These are phyloP conservation scores for Cydia fagiglandana DNA, from an alignment of 1,140 invertebrate genomes.

Conservation along the genomic window DNA sequence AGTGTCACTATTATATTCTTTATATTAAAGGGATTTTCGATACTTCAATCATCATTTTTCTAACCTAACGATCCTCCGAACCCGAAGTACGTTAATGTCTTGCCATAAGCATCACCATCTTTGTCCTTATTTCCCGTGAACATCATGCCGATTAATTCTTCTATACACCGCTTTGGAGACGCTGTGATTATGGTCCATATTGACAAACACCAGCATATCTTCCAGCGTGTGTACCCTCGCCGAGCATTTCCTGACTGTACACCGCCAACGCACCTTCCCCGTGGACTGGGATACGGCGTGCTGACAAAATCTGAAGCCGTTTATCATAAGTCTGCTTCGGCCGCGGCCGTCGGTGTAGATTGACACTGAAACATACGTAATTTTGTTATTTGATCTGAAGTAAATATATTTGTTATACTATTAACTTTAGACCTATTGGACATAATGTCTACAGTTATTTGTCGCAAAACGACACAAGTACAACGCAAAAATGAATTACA, in stretches of 20 bases:
- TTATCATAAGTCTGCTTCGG: conserved; percentile 34
- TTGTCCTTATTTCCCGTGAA: no score
- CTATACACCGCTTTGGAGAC: not conserved
- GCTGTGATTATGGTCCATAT: conserved; percentile 41
- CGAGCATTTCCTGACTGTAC: conserved; percentile 41
- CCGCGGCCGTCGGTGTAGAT: conserved; percentile 33
- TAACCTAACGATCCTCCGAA: no score
- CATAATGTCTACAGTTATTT: no score
- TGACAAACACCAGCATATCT: not conserved
- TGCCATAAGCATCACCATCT: no score
- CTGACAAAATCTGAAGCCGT: conserved; percentile 42
- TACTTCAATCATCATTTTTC: no score
- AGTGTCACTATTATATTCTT: no score
- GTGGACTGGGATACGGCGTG: conserved; percentile 37
- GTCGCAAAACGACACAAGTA: no score
- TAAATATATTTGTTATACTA: not conserved
- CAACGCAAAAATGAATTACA: no score
- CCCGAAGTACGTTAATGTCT: no score
- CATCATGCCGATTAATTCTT: not conserved
- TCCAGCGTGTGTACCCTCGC: conserved; percentile 47
- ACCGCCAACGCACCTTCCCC: conserved; percentile 47
- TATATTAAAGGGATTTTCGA: no score
- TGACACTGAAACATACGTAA: not conserved
- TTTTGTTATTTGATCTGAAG: not conserved
- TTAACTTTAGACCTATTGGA: not conserved